phyloP scores from a whole-genome alignment of 2,888 invertebrate genomes.

The Galeruca laticollis region DNA sequence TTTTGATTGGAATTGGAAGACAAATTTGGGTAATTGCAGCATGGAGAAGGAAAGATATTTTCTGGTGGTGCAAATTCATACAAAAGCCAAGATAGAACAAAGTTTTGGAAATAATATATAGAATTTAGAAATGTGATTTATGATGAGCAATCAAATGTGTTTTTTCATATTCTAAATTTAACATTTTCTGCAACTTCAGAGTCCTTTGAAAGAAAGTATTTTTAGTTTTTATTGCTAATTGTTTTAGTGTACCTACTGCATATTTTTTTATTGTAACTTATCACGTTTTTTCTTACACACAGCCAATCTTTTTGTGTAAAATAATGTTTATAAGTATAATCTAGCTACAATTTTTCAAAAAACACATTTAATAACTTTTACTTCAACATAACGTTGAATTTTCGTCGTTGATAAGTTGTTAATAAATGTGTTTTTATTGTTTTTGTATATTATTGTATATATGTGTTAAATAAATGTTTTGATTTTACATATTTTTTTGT shows the following conservation, averaged over 20 bases:
- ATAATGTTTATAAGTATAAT: constrained; percentile 55
- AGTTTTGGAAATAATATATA: too few species aligned
- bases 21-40: too few species aligned
- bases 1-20: too few species aligned
- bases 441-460: constrained; percentile 60
- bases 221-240: constrained; percentile 49
- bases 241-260: constrained; percentile 50
- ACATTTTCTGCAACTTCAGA: constrained; percentile 15
- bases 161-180: too few species aligned
- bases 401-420: constrained; percentile 14
- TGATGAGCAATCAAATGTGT: too few species aligned
- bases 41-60: too few species aligned
- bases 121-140: too few species aligned
- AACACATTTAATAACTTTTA: constrained; percentile 49
- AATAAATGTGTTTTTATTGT: constrained; percentile 46
- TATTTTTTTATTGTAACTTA: constrained; percentile 43
- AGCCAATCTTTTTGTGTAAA: constrained; percentile 54
- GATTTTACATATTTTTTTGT: constrained; percentile 50
- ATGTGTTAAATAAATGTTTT: constrained; percentile 59
- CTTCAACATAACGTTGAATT: background rate
- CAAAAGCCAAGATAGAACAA: too few species aligned
- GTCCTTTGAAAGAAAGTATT: constrained; percentile 39
- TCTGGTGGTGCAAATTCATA: too few species aligned
- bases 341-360: constrained; percentile 51
- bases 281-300: constrained; percentile 51